A percentile compares a stretch with the other conserved stretches of the same genome.
Conservation (phyloP, 2,113 vertebrate genomes). For the Malurus alboscapulatus region DNA sequence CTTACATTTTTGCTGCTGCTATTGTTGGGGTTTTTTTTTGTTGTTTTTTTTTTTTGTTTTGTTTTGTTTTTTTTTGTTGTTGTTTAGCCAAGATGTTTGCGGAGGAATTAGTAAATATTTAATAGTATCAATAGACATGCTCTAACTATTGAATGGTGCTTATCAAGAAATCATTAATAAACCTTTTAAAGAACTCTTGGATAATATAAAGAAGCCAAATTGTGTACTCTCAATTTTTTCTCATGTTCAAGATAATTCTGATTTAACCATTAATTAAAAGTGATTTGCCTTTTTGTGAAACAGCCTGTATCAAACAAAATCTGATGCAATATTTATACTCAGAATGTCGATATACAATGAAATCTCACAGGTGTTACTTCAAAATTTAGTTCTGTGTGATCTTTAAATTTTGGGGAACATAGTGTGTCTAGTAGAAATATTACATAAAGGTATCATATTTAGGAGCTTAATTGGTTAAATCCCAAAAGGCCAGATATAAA, state of each 20-base stretch:
- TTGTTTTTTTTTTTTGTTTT: too few relatives aligned
- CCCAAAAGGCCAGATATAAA: background rate
- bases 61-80: too few relatives aligned
- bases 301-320: background rate
- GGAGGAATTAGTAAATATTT: background rate
- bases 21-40: too few relatives aligned
- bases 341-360: background rate
- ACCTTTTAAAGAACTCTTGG: background rate
- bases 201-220: background rate
- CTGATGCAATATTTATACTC: background rate
- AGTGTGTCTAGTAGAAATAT: background rate
- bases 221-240: background rate
- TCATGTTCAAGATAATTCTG: background rate
- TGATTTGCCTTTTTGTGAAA: background rate
- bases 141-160: background rate
- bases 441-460: background rate
- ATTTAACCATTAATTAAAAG: background rate
- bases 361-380: background rate
- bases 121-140: background rate
- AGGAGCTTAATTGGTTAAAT: background rate
- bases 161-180: background rate
- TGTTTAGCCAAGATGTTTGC: background rate
- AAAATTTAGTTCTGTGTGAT: background rate
- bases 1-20: background rate
- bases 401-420: background rate